These are phyloP conservation scores for Paragorgia papillata DNA, from an alignment of 92 coral and sea anemone genomes.

Conservation along the genomic window DNA sequence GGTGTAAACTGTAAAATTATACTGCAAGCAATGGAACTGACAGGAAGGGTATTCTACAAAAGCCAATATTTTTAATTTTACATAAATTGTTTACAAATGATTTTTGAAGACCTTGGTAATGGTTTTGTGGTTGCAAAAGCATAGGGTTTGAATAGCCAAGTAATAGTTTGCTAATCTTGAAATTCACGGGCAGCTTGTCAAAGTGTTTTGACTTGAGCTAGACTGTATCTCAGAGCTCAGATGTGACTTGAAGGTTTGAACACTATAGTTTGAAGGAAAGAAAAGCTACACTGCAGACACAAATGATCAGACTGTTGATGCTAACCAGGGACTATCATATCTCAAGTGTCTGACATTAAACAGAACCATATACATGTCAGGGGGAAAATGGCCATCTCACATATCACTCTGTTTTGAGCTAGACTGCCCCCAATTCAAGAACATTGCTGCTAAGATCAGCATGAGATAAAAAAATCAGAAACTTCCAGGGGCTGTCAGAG, in stretches of 20 bases:
- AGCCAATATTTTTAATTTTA: slow-evolving; percentile 36
- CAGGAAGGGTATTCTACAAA: slow-evolving; percentile 34
- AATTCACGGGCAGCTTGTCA: neutral
- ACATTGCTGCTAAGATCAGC: neutral
- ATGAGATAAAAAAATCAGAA: neutral
- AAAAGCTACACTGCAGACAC: too few species aligned
- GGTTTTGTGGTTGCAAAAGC: slow-evolving; percentile 11
- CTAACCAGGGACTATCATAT: neutral
- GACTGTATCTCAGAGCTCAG: too few species aligned
- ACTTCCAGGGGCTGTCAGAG: neutral
- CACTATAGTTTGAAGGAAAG: too few species aligned
- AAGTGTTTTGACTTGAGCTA: neutral
- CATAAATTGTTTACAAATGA: slow-evolving; percentile 31
- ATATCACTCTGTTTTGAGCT: neutral
- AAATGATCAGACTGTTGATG: neutral
- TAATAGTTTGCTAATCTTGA: slow-evolving; percentile 1
- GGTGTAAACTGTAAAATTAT: too few species aligned
- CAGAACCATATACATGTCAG: neutral
- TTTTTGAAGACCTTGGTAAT: neutral
- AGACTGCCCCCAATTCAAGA: neutral
- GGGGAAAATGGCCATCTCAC: neutral
- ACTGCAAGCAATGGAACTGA: neutral
- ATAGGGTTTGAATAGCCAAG: neutral
- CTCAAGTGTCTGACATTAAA: neutral
- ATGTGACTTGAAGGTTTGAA: too few species aligned